Base-by-base conservation (phyloP, 2,113 vertebrate species). In the Formicarius rufipectus region DNA sequence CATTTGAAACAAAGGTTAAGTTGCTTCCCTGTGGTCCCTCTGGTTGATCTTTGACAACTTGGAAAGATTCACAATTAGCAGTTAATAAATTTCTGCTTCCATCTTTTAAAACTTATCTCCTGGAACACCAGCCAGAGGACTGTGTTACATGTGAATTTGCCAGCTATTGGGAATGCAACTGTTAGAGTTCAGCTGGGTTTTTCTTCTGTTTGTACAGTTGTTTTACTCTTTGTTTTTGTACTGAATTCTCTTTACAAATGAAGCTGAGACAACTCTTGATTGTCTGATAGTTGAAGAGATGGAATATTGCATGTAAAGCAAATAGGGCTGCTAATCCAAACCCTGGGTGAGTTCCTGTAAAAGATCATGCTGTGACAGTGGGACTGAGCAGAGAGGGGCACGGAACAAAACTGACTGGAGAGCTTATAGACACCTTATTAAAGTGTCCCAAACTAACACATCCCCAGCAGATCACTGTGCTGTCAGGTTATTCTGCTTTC, bases 281-380 rank as follows among this genome's bases (percentile, higher is more conserved):
- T 67, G 19, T 31, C 42, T 74, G 24, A 71, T 31, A 50, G 44
- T 1, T 59, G 56, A 72, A 89, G 69, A 7, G 56, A 9, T 1
- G 33, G 28, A 33, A 14, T 30, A 39, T 31, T 87, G 60, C 4
- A 13, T 17, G 14, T 10, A 68, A 67, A 93, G 30, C 42, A 53
- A 58, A 7, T 10, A n/a, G 14, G 10, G 5, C 15, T 76, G 33
- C 7, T 59, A 7, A 27, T 49, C 47, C 21, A 39, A 30, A 20
- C 33, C 27, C 11, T 35, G 0, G 1, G 12, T 14, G 58, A 87
- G 18, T 25, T 49, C 8, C 0, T 24, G 44, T 47, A 4, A 45
- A 42, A 85, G 21, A n/a, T 18, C 11, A 0, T 8, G 62, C 28
- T 7, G 2, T 30, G 45, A n/a, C 11, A 53, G 28, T 2, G 20